Percentiles rank a stretch among this genome's conserved stretches.
phyloP scores from a whole-genome alignment of 2,113 vertebrate genomes.

The Ariopsis seemanni region DNA sequence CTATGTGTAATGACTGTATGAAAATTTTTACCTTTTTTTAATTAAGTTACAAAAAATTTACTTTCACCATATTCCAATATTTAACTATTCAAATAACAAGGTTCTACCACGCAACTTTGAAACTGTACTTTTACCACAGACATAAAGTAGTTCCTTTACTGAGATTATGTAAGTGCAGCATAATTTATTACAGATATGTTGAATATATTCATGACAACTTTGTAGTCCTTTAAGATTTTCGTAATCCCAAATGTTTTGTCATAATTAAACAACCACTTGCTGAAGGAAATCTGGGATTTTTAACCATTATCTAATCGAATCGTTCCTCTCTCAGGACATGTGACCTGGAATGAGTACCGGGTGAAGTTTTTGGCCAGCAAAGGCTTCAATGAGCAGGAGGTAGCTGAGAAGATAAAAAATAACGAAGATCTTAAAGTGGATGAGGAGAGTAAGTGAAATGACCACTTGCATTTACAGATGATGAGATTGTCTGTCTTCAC shows the following conservation, averaged over 20 bases:
- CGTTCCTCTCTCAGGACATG: conserved; percentile 71
- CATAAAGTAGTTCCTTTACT: background rate
- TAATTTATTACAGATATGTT: background rate
- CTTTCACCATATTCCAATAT: background rate
- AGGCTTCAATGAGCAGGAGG: conserved; percentile 86
- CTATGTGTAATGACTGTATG: no score
- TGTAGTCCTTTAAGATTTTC: background rate
- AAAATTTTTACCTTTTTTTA: no score
- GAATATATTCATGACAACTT: background rate
- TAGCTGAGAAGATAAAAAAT: conserved; percentile 85
- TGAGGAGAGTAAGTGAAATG: conserved; percentile 89
- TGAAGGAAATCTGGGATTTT: background rate
- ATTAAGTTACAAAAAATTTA: no score
- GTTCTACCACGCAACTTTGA: background rate
- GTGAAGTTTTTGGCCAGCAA: conserved; percentile 93
- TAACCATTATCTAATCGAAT: background rate
- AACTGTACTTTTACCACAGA: background rate
- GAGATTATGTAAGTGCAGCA: background rate
- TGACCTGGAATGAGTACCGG: conserved; percentile 94
- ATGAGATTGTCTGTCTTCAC: background rate
- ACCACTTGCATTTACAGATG: background rate
- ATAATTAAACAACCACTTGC: background rate
- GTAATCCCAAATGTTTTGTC: background rate
- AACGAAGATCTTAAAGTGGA: conserved; percentile 91
- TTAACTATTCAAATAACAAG: background rate